Percentiles rank a stretch among this genome's conserved stretches.
Evolutionary conservation across 2,113 vertebrate species (phyloP).

Genomic region (Actenoides hombroni): DNA sequence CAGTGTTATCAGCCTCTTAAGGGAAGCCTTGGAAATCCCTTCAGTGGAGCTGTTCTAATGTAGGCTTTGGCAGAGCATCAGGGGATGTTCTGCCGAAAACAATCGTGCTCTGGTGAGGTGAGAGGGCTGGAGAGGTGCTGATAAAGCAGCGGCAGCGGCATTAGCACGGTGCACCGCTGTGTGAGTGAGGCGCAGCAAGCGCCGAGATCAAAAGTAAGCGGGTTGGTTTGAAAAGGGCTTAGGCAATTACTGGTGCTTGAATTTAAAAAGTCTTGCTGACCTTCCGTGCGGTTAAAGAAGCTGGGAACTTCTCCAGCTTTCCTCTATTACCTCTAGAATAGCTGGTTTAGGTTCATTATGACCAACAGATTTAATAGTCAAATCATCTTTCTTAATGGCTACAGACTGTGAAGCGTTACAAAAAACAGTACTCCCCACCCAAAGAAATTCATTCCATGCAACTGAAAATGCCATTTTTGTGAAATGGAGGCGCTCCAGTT

Average conservation of each 20-base stretch:
- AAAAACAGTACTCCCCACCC: neutral
- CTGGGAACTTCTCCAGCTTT: neutral
- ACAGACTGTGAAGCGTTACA: neutral
- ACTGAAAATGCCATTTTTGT: neutral
- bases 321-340: neutral
- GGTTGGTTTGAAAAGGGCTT: constrained; percentile 10
- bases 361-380: neutral
- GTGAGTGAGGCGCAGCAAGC: neutral
- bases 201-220: neutral
- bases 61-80: constrained; percentile 13
- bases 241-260: neutral
- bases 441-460: neutral
- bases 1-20: constrained; percentile 19
- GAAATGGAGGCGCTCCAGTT: neutral
- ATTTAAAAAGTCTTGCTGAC: constrained; percentile 7
- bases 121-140: constrained; percentile 43
- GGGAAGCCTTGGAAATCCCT: constrained; percentile 32
- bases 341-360: neutral
- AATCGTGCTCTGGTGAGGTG: constrained; percentile 40
- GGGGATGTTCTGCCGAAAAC: constrained; percentile 28
- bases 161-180: constrained; percentile 3
- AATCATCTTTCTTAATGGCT: neutral
- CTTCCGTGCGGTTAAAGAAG: neutral
- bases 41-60: constrained; percentile 23
- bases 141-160: constrained; percentile 5